Evolutionary conservation across 1,140 invertebrate genomes (phyloP).

Genomic region (Bombus haemorrhoidalis): DNA sequence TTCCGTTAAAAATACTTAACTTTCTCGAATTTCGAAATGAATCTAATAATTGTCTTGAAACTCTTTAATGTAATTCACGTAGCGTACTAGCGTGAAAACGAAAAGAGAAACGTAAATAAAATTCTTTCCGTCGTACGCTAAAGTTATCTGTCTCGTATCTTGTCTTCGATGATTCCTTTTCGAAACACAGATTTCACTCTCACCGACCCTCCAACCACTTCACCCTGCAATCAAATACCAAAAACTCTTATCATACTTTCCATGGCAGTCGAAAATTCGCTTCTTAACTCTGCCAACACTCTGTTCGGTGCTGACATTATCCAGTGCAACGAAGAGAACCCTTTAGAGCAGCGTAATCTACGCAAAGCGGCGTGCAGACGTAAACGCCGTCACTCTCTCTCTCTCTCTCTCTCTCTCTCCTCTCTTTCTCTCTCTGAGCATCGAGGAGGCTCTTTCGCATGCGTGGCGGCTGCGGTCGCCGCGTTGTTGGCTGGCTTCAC

Average conservation of each 20-base stretch:
- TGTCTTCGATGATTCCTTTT: neutral
- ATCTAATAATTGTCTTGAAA: too few species aligned
- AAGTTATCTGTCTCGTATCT: too few species aligned
- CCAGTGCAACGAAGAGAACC: constrained; percentile 8
- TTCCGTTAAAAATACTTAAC: too few species aligned
- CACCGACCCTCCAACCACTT: neutral
- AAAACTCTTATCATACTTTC: neutral
- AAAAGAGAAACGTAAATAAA: too few species aligned
- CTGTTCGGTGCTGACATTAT: constrained; percentile 33
- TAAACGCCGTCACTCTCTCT: constrained; percentile 11
- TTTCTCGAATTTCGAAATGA: too few species aligned
- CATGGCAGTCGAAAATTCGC: constrained; percentile 10
- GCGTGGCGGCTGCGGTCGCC: constrained; percentile 63
- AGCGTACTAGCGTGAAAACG: too few species aligned
- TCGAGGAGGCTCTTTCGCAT: constrained; percentile 59
- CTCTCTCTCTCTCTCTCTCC: neutral
- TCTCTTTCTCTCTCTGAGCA: neutral
- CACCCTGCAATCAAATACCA: neutral
- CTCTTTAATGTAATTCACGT: too few species aligned
- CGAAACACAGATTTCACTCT: neutral
- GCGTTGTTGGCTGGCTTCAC: constrained; percentile 62
- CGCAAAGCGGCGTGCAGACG: constrained; percentile 41
- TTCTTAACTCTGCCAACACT: constrained; percentile 8
- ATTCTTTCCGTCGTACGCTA: too few species aligned
- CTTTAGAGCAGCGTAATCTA: constrained; percentile 43